Evolutionary conservation across 2,113 vertebrate genomes (phyloP), one percentile per base, ranked within the genome.

Genomic region (Tetrax tetrax): DNA sequence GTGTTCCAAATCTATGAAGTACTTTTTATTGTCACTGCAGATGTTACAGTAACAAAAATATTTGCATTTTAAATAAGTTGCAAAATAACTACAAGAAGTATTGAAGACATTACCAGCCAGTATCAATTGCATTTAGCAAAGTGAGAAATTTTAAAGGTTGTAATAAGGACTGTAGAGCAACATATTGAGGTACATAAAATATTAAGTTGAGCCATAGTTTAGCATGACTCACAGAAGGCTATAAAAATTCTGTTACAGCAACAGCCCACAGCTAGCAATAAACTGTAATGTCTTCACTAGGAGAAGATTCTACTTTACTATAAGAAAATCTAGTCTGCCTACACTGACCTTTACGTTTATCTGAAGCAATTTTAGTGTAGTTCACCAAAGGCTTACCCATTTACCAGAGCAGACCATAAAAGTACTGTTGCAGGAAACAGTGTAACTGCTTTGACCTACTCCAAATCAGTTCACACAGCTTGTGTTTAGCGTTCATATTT

Each of bases 231-330:
- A 71, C 16, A 48, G 29, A 89, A 86, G 72, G 71, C 88, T 84
- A 85, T 95, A 95, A 94, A 95, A 96, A 75, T 25, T 48, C 69
- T 79, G 72, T 87, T 93, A 97, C 28, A 95, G 84, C 84, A 97
- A 95, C 91, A 93, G 87, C 87, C 94, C 87, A 91, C 82, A 95
- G 95, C 91, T 65, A 97, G 96, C 66, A 95, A 95, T 96, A 95
- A 96, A 97, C 77, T 56, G 65, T 89, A 95, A 93, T 83, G 63
- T 93, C 87, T 91, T 90, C 33, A 82, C 54, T 43, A 87, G 64
- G 23, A 93, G 65, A 79, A 87, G 60, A 84, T 79, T 80, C 41
- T 80, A 45, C 78, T 95, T 89, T 69, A 92, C 66, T 90, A 37
- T 37, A 90, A 92, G 84, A 94, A 89, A 92, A 91, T 65, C 84